Percentiles rank a stretch among this genome's conserved stretches.
Evolutionary conservation across 2,797 vertebrate species (phyloP).

Genomic region (Bovichtus variegatus): DNA sequence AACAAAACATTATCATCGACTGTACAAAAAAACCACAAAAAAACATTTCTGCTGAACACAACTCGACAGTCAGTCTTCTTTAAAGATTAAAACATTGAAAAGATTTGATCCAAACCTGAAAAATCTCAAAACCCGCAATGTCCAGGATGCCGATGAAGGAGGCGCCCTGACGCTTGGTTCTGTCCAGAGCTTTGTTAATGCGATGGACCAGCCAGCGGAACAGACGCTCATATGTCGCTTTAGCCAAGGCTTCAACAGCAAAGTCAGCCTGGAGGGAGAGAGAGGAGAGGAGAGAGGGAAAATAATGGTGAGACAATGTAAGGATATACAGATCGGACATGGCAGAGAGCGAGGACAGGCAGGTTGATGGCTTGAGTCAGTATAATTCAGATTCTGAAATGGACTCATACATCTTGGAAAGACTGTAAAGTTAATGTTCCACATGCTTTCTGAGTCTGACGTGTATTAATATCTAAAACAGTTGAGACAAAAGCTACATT

Average conservation of each 20-base stretch:
- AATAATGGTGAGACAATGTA: slow-evolving; percentile 2
- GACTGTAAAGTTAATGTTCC: not conserved
- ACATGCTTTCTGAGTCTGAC: slow-evolving; percentile 20
- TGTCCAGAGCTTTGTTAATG: slow-evolving; percentile 97
- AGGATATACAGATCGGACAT: not conserved
- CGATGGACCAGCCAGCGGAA: slow-evolving; percentile 98
- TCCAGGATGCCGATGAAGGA: slow-evolving; percentile 99
- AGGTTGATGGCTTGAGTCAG: not conserved
- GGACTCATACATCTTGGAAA: slow-evolving; percentile 1
- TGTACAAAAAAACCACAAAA: not conserved
- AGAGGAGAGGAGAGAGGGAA: not conserved
- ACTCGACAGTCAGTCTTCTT: not conserved
- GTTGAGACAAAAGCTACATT: not conserved
- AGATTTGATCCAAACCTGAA: slow-evolving; percentile 86
- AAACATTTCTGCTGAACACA: not conserved
- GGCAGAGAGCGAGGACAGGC: not conserved
- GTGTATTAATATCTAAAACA: slow-evolving; percentile 3
- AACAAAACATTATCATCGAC: not conserved
- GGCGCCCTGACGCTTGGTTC: slow-evolving; percentile 97
- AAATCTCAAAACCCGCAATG: slow-evolving; percentile 99
- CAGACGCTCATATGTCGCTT: slow-evolving; percentile 97
- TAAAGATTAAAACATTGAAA: not conserved
- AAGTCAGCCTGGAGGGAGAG: slow-evolving; percentile 91
- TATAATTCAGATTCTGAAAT: slow-evolving; percentile 11
- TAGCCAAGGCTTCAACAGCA: slow-evolving; percentile 96